Evolutionary conservation across 2,888 invertebrate genomes (phyloP).

Genomic region (Harpalus rubripes): DNA sequence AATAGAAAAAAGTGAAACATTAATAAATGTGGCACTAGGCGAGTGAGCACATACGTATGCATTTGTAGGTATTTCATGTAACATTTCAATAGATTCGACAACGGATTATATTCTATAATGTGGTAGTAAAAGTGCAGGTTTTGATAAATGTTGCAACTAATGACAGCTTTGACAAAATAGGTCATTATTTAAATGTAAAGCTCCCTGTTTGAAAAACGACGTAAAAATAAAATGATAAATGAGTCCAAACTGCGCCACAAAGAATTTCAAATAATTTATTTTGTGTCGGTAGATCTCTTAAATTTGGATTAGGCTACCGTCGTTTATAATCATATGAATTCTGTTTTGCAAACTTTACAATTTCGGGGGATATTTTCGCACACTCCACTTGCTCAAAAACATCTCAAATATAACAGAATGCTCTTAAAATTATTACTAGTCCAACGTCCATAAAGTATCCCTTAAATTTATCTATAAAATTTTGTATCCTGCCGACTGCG

Average conservation of each 20-base stretch:
- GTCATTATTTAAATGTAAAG: slow-evolving; percentile 65
- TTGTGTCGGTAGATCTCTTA: slow-evolving; percentile 53
- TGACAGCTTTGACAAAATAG: slow-evolving; percentile 65
- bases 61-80: slow-evolving; percentile 10
- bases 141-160: slow-evolving; percentile 64
- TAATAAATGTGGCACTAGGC: background rate
- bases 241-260: slow-evolving; percentile 58
- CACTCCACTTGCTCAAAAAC: too few relatives aligned
- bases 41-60: background rate
- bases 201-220: slow-evolving; percentile 59
- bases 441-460: too few relatives aligned
- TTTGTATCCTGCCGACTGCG: too few relatives aligned
- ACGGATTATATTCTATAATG: slow-evolving; percentile 51
- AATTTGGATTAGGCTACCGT: slow-evolving; percentile 58
- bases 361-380: background rate
- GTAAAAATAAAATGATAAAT: slow-evolving; percentile 63
- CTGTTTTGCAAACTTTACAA: background rate
- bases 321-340: slow-evolving; percentile 38
- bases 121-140: slow-evolving; percentile 55
- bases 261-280: slow-evolving; percentile 61
- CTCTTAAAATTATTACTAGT: too few relatives aligned
- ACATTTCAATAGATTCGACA: slow-evolving; percentile 25
- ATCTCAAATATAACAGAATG: too few relatives aligned
- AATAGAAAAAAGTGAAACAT: slow-evolving; percentile 1
- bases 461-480: too few relatives aligned